Evolutionary conservation across 2,888 invertebrate genomes (phyloP).

Genomic region (Cybosia mesomella): DNA sequence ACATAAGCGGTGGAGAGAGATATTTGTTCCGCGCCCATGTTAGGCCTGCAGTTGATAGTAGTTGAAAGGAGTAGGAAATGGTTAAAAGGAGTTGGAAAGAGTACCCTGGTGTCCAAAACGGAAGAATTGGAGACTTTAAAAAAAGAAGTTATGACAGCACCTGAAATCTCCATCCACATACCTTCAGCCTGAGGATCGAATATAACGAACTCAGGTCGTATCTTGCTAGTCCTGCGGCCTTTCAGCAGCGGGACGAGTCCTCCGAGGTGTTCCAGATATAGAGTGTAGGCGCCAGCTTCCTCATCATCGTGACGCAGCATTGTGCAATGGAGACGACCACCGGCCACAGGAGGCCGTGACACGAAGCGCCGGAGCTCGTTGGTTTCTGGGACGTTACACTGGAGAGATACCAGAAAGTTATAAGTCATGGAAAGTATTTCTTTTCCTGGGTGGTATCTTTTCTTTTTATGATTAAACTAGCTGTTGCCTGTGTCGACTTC

Average conservation of each 20-base stretch:
- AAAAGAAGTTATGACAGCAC: not conserved
- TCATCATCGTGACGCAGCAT: slow-evolving; percentile 97
- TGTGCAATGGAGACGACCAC: slow-evolving; percentile 97
- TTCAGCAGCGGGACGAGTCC: slow-evolving; percentile 98
- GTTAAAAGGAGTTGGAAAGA: not conserved
- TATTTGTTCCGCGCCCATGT: too few species aligned
- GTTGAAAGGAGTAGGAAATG: not conserved
- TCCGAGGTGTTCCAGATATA: slow-evolving; percentile 98
- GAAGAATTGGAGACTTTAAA: not conserved
- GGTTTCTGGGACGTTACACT: slow-evolving; percentile 98
- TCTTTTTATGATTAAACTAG: too few species aligned
- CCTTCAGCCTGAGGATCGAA: slow-evolving; percentile 96
- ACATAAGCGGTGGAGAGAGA: too few species aligned
- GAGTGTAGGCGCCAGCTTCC: slow-evolving; percentile 92
- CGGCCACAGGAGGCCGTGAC: slow-evolving; percentile 92
- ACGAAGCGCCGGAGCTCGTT: slow-evolving; percentile 96
- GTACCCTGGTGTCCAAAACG: not conserved
- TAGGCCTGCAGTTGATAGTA: not conserved
- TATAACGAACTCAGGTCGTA: slow-evolving; percentile 99
- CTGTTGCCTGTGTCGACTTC: too few species aligned
- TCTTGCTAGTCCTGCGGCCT: slow-evolving; percentile 98
- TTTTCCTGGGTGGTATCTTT: slow-evolving; percentile 31
- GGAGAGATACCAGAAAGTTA: not conserved
- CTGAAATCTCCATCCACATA: slow-evolving; percentile 51
- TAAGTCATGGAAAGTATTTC: slow-evolving; percentile 22